A percentile compares a stretch with the other conserved stretches of the same genome.
phyloP scores from a whole-genome alignment of 2,888 invertebrate genomes.

The Ryuthela nishihirai region DNA sequence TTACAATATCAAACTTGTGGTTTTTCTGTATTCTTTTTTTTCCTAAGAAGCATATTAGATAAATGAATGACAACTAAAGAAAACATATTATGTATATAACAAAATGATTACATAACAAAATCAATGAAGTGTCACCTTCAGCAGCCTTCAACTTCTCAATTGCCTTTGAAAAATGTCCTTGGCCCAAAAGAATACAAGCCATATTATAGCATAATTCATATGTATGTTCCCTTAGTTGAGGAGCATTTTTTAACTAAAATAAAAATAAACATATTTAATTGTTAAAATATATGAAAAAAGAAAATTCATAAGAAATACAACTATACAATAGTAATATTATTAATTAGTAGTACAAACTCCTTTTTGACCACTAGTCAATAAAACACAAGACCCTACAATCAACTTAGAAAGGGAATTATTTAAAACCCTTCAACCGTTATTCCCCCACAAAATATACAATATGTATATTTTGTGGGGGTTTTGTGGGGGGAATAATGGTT shows the following conservation, averaged over 20 bases:
- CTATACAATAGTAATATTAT: not conserved
- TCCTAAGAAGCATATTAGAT: too few species aligned
- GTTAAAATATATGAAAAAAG: not conserved
- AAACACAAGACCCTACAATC: too few species aligned
- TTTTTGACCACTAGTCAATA: too few species aligned
- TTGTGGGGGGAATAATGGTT: too few species aligned
- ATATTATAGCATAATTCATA: constrained; percentile 91
- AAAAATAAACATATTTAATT: not conserved
- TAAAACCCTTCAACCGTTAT: too few species aligned
- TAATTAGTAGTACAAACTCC: too few species aligned
- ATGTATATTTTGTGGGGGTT: too few species aligned
- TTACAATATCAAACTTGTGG: too few species aligned
- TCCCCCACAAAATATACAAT: too few species aligned
- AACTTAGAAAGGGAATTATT: too few species aligned
- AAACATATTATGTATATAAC: not conserved
- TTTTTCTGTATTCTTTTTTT: too few species aligned
- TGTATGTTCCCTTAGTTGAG: constrained; percentile 61
- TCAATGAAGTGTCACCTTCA: constrained; percentile 56
- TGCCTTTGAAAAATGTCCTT: constrained; percentile 66
- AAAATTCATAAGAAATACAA: not conserved
- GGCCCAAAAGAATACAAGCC: constrained; percentile 74
- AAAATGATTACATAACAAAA: not conserved
- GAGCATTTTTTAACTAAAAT: constrained; percentile 56
- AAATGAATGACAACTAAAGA: not conserved
- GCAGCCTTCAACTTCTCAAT: constrained; percentile 74